Conservation (phyloP, 92 coral and sea anemone genomes). For the Ricordea florida region DNA sequence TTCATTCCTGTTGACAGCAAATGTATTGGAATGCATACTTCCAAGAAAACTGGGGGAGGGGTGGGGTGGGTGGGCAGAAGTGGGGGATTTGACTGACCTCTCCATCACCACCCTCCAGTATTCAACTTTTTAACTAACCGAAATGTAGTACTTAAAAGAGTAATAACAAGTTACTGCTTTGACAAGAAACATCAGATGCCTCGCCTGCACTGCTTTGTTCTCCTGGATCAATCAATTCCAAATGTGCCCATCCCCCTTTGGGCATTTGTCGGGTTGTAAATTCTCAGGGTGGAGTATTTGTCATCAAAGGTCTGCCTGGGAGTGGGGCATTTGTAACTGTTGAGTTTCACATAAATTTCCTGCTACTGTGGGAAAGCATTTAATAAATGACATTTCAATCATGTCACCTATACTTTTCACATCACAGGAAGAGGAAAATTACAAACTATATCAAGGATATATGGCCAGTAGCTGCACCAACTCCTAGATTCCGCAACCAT, state of each 20-base stretch:
- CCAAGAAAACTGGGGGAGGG: not conserved
- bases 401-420: not conserved
- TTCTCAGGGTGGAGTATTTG: no score
- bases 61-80: not conserved
- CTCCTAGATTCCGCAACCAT: slow-evolving; percentile 53
- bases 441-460: slow-evolving; percentile 37
- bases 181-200: no score
- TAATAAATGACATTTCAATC: no score
- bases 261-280: no score
- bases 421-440: slow-evolving; percentile 50
- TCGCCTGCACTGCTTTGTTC: no score
- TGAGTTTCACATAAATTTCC: no score
- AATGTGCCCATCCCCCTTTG: no score
- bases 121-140: not conserved
- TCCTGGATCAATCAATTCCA: no score
- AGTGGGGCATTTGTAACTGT: no score
- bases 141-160: not conserved
- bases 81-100: not conserved
- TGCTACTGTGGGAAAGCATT: no score
- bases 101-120: no score
- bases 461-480: slow-evolving; percentile 37
- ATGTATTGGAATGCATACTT: not conserved
- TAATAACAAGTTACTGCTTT: not conserved
- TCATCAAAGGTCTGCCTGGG: no score
- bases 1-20: not conserved